These are phyloP conservation scores for Nyctalus aviator DNA, from an alignment of 2,797 vertebrate genomes.

Conservation along the genomic window DNA sequence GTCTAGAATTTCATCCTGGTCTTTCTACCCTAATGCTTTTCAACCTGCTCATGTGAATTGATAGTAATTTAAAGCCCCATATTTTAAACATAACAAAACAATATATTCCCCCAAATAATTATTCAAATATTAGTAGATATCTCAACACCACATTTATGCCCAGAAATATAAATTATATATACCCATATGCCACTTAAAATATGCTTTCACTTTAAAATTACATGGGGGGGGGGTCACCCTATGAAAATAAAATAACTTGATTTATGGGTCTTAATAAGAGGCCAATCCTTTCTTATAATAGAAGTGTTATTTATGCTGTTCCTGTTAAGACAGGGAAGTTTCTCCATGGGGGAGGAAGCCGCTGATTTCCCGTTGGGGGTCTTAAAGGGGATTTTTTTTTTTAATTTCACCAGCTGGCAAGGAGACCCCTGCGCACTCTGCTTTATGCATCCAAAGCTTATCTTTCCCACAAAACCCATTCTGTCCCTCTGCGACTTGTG, in stretches of 20 bases:
- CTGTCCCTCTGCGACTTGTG: constrained; percentile 7
- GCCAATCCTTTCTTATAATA: constrained; percentile 73
- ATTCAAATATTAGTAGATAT: constrained; percentile 60
- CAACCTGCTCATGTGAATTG: not conserved
- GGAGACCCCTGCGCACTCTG: not conserved
- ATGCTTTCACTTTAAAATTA: constrained; percentile 72
- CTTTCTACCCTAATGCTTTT: not conserved
- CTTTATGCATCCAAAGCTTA: constrained; percentile 32
- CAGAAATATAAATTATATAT: constrained; percentile 69
- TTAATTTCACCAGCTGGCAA: constrained; percentile 49
- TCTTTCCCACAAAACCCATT: constrained; percentile 50
- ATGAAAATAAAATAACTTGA: constrained; percentile 78
- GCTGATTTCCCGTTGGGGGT: constrained; percentile 69
- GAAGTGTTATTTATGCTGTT: constrained; percentile 77
- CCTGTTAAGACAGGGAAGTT: constrained; percentile 69
- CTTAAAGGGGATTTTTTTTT: constrained; percentile 77
- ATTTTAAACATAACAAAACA: not conserved
- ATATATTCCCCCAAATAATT: constrained; percentile 38
- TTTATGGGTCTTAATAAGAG: constrained; percentile 80
- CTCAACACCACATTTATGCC: not conserved
- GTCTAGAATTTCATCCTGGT: not conserved
- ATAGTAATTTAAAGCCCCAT: not conserved
- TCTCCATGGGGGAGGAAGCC: constrained; percentile 68
- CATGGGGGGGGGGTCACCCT: constrained; percentile 49
- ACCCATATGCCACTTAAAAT: constrained; percentile 65